Conservation (phyloP, 2,888 invertebrate genomes). For the Ophonus ardosiacus region DNA sequence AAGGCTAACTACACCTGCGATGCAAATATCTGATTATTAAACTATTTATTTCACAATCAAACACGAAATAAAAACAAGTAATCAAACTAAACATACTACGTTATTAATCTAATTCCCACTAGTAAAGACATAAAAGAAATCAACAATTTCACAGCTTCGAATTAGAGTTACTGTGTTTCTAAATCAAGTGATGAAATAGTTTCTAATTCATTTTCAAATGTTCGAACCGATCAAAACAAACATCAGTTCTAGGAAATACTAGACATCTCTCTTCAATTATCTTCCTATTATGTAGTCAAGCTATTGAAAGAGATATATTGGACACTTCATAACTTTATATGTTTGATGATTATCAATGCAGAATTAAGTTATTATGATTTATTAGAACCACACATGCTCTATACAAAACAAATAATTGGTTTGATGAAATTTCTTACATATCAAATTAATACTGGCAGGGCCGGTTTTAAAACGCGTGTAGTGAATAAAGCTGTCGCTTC, state of each 20-base stretch:
- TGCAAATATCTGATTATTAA: not conserved
- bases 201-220: constrained; percentile 23
- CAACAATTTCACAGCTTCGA: not conserved
- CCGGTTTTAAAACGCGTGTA: no score
- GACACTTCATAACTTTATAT: constrained; percentile 42
- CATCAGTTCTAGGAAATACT: constrained; percentile 24
- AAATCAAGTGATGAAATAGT: constrained; percentile 11
- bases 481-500: no score
- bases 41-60: not conserved
- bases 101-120: no score
- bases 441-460: no score
- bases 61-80: no score
- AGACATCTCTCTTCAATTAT: constrained; percentile 51
- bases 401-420: not conserved
- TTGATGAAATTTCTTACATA: not conserved
- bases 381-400: constrained; percentile 36
- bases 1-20: not conserved
- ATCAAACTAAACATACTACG: no score
- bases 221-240: constrained; percentile 29
- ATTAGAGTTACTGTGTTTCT: not conserved
- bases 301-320: constrained; percentile 40
- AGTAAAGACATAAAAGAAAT: no score
- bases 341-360: constrained; percentile 33
- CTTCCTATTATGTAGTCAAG: constrained; percentile 19
- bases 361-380: constrained; percentile 44